Evolutionary conservation across 2,888 invertebrate species (phyloP).

Genomic region (Tuberolachnus salignus): DNA sequence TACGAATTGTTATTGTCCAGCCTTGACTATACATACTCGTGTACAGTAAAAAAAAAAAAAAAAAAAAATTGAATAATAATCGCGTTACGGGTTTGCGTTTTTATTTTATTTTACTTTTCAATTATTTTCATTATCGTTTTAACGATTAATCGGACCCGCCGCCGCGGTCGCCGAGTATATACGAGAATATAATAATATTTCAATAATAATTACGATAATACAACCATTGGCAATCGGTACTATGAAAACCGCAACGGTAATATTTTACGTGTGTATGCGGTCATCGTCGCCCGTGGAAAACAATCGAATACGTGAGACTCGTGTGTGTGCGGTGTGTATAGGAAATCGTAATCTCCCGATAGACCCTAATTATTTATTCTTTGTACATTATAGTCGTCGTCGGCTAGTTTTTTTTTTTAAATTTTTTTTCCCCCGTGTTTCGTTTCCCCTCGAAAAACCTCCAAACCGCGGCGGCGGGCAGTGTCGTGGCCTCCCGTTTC

Average conservation of each 20-base stretch:
- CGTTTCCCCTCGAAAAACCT: too few relatives aligned
- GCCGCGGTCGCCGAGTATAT: background rate
- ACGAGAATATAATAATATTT: background rate
- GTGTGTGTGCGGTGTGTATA: background rate
- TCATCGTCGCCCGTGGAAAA: background rate
- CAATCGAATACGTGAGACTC: slow-evolving; percentile 37
- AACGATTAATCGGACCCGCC: slow-evolving; percentile 39
- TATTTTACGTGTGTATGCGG: slow-evolving; percentile 40
- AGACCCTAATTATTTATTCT: slow-evolving; percentile 31
- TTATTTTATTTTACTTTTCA: too few relatives aligned
- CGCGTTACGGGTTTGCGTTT: background rate
- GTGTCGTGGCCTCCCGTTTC: background rate
- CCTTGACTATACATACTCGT: too few relatives aligned
- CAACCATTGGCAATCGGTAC: background rate
- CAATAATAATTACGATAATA: slow-evolving; percentile 29
- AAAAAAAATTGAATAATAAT: too few relatives aligned
- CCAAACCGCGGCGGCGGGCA: background rate
- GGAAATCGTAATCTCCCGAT: slow-evolving; percentile 21
- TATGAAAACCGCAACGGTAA: slow-evolving; percentile 52
- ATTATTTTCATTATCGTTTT: too few relatives aligned
- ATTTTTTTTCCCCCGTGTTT: too few relatives aligned
- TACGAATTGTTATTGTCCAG: too few relatives aligned
- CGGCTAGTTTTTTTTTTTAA: too few relatives aligned
- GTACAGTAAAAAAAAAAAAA: too few relatives aligned
- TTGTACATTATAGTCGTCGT: too few relatives aligned